A percentile compares a stretch with the other conserved stretches of the same genome.
Conservation (phyloP, 2,888 invertebrate genomes). For the Steinernema hermaphroditum region DNA sequence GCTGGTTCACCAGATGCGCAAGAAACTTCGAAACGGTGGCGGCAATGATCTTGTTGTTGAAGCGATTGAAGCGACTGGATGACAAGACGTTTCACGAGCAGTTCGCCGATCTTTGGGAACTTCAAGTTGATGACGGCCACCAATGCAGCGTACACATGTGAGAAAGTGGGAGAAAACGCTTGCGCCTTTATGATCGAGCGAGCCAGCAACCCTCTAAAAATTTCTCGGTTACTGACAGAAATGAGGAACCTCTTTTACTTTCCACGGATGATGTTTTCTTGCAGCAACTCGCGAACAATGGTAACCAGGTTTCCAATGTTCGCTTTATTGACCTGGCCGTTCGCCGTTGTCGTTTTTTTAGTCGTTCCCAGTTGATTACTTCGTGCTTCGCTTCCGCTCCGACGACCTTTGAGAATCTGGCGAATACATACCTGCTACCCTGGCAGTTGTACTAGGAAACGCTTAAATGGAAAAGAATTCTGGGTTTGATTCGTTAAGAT, state of each 20-base stretch:
- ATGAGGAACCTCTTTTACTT: constrained; percentile 70
- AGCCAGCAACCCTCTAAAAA: constrained; percentile 78
- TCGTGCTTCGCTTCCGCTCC: too few species aligned
- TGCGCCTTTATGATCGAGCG: constrained; percentile 95
- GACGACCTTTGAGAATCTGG: too few species aligned
- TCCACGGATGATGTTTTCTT: constrained; percentile 93
- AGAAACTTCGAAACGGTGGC: constrained; percentile 88
- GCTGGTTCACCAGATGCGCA: constrained; percentile 94
- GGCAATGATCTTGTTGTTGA: constrained; percentile 88
- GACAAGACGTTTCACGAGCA: constrained; percentile 84
- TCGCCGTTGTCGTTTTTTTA: constrained; percentile 97
- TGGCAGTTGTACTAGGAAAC: too few species aligned
- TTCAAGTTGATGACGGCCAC: constrained; percentile 93
- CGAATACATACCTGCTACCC: too few species aligned
- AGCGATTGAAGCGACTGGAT: constrained; percentile 88
- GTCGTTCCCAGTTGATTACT: constrained; percentile 95
- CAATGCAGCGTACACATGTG: constrained; percentile 94
- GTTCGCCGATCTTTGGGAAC: constrained; percentile 93
- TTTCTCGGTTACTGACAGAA: constrained; percentile 3
- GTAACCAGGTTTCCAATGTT: constrained; percentile 86
- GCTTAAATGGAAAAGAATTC: too few species aligned
- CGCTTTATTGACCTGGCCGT: constrained; percentile 95
- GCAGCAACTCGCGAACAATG: constrained; percentile 85
- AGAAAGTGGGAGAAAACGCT: constrained; percentile 93
- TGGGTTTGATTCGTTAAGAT: too few species aligned